phyloP scores from a whole-genome alignment of 2,113 vertebrate genomes.

The Cyanoramphus novaezelandiae region DNA sequence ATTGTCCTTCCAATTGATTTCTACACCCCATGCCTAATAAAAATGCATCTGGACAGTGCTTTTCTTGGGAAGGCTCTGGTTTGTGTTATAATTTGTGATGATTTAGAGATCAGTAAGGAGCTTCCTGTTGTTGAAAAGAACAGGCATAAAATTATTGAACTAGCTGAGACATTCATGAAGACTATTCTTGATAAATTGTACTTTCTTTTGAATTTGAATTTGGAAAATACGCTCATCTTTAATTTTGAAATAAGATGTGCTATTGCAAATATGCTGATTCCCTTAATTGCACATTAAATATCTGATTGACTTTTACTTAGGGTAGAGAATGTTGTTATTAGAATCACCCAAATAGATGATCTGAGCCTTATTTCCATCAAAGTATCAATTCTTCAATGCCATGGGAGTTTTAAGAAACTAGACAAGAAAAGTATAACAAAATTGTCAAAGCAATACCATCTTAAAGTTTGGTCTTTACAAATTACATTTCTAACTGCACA shows the following conservation, averaged over 20 bases:
- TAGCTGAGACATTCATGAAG: not conserved
- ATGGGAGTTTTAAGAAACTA: not conserved
- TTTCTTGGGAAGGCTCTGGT: not conserved
- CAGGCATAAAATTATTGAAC: not conserved
- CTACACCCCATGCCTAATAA: not conserved
- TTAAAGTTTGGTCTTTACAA: not conserved
- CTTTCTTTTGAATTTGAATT: not conserved
- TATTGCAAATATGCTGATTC: not conserved
- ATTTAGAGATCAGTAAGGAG: not conserved
- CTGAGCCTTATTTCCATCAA: not conserved
- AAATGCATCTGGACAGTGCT: not conserved
- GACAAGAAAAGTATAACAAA: not conserved
- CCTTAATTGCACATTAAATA: not conserved
- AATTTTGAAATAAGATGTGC: not conserved
- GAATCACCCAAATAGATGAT: not conserved
- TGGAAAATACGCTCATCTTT: not conserved
- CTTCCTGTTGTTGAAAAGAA: not conserved
- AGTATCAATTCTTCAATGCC: not conserved
- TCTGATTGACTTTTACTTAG: not conserved
- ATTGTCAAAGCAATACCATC: not conserved
- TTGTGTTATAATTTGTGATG: not conserved
- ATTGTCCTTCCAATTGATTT: not conserved
- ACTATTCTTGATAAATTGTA: not conserved
- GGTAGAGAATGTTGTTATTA: not conserved
- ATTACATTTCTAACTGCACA: not conserved